Evolutionary conservation across 2,113 vertebrate genomes (phyloP).

Genomic region (Anguilla rostrata): DNA sequence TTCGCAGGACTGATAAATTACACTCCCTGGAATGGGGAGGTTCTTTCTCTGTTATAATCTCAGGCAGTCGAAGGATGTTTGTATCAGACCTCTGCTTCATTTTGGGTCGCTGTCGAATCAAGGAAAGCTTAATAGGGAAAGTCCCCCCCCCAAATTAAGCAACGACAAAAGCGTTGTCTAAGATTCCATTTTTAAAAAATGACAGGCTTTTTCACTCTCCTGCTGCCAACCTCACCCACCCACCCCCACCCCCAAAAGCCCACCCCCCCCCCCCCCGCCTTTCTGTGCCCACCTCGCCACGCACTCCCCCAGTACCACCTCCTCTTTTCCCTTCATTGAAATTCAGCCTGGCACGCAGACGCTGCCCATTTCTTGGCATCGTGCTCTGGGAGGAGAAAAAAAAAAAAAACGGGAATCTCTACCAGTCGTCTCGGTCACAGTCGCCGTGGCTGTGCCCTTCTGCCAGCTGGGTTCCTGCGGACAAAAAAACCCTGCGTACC

Average conservation of each 20-base stretch:
- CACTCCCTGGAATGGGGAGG: neutral
- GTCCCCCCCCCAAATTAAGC: slow-evolving; percentile 30
- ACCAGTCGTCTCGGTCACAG: slow-evolving; percentile 60
- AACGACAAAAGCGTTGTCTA: slow-evolving; percentile 29
- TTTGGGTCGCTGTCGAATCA: neutral
- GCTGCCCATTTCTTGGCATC: slow-evolving; percentile 71
- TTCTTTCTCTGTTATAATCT: neutral
- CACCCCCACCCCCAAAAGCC: slow-evolving; percentile 36
- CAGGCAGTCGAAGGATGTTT: slow-evolving; percentile 12
- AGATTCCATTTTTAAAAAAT: slow-evolving; percentile 55
- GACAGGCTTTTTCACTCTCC: slow-evolving; percentile 50
- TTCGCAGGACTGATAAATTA: neutral
- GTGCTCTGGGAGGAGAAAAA: slow-evolving; percentile 52
- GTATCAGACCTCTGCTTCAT: neutral
- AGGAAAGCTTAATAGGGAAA: slow-evolving; percentile 23
- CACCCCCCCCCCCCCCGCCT: neutral
- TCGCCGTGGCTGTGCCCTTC: slow-evolving; percentile 62
- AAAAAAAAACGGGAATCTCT: slow-evolving; percentile 54
- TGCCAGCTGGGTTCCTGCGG: slow-evolving; percentile 53
- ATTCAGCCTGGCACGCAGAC: slow-evolving; percentile 72
- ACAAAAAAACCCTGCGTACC: slow-evolving; percentile 50
- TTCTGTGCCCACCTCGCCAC: slow-evolving; percentile 50
- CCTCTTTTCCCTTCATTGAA: slow-evolving; percentile 68
- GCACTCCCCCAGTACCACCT: slow-evolving; percentile 43
- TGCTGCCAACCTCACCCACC: slow-evolving; percentile 54